phyloP scores from a whole-genome alignment of 2,888 invertebrate species.

The Eucriotettix oculatus region DNA sequence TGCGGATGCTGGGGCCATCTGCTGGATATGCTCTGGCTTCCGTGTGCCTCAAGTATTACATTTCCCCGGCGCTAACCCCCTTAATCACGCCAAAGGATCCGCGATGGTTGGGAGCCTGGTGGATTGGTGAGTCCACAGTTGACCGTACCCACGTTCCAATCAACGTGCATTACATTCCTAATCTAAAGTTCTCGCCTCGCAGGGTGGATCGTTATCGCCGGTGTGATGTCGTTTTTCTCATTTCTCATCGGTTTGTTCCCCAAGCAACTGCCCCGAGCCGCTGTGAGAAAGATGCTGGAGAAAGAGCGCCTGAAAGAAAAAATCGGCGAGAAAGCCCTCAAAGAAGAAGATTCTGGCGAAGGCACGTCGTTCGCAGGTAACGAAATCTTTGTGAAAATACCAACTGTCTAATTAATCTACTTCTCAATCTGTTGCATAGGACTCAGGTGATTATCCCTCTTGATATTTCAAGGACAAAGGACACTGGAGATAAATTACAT shows the following conservation, averaged over 20 bases:
- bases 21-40: constrained; percentile 49
- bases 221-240: constrained; percentile 38
- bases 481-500: too few species aligned
- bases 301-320: constrained; percentile 20
- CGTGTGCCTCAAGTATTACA: constrained; percentile 44
- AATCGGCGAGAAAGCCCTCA: not conserved
- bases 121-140: constrained; percentile 33
- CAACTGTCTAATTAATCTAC: too few species aligned
- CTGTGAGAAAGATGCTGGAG: constrained; percentile 32
- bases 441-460: too few species aligned
- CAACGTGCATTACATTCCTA: too few species aligned
- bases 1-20: constrained; percentile 51
- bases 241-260: constrained; percentile 49
- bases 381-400: too few species aligned
- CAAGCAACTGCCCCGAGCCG: constrained; percentile 46
- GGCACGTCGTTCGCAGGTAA: not conserved
- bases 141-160: too few species aligned
- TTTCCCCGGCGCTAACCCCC: constrained; percentile 44
- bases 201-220: constrained; percentile 46
- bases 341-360: constrained; percentile 3
- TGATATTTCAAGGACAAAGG: too few species aligned
- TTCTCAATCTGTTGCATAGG: too few species aligned
- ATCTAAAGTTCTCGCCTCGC: not conserved
- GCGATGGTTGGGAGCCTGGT: constrained; percentile 72
- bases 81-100: constrained; percentile 49